Evolutionary conservation across 1,140 invertebrate genomes (phyloP), one percentile per base, ranked within the genome.

Genomic region (Kradibia gibbosae): DNA sequence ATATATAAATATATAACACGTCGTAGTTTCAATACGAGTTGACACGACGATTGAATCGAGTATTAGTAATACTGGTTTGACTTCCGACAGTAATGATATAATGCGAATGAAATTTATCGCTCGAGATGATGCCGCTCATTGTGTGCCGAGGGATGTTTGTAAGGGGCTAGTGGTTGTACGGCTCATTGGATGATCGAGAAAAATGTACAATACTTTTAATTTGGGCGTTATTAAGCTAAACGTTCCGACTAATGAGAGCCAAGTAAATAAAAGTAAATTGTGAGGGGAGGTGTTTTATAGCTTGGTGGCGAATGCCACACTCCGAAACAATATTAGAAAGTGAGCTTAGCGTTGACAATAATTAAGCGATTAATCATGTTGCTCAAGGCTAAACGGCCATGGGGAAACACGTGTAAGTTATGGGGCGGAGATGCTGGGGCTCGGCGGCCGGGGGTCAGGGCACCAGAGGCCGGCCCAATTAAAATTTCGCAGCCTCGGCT

Each of bases 361-460:
- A 67, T 67, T 67, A 67, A 67, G 62, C 62, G 4, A 67, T 67
- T 67, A 67, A 67, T 67, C 62, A 67, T 22, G 62, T n/a, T 5
- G 17, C 8, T 5, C 36, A 67, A 39, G 2, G 13, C 36, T 4
- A 25, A 17, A 7, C 60, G 11, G 60, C 60, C 17, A 22, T n/a
- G 0, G 13, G 34, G 34, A 5, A 39, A 67, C 62, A 67, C 36
- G 34, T 67, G 62, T 67, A 67, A 67, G 34, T 10, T 34, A 34
- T 1, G 8, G 4, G 65, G 10, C 5, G 65, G 39, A 4, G 65
- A 42, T 70, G 8, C 2, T 15, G 39, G 57, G 57, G 17, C 55
- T 20, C 57, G 25, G 57, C n/a, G 57, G 57, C 8, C 11, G 3
- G 57, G 25, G 2, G 57, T 5, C 31, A 17, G 50, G 50, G 50